Evolutionary conservation across 1,140 invertebrate species (phyloP).

Genomic region (Aleiodes sp.): DNA sequence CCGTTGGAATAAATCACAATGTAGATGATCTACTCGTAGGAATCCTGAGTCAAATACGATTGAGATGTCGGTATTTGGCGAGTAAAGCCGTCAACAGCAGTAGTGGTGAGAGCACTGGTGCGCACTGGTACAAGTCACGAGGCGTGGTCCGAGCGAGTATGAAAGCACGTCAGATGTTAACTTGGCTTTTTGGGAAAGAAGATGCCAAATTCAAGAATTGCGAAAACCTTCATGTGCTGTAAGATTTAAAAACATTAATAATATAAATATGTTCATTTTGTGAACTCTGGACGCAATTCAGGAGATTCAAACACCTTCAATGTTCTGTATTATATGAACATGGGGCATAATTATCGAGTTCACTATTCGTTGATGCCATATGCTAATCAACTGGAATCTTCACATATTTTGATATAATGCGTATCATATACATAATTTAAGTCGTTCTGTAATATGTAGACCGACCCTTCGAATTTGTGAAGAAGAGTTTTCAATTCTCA

Average conservation of each 20-base stretch:
- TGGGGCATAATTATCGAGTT: no score
- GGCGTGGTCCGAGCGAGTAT: conserved; percentile 84
- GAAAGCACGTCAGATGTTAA: conserved; percentile 89
- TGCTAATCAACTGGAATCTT: no score
- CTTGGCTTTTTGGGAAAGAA: conserved; percentile 89
- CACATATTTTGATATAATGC: no score
- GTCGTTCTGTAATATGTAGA: no score
- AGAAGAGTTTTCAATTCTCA: no score
- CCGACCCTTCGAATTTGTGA: no score
- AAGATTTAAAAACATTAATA: conserved; percentile 50
- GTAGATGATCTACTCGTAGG: conserved; percentile 88
- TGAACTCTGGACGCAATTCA: no score
- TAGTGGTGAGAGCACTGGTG: conserved; percentile 54
- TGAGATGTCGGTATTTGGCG: conserved; percentile 73
- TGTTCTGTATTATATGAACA: no score
- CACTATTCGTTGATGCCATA: no score
- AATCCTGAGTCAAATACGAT: conserved; percentile 81
- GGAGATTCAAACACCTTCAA: no score
- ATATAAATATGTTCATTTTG: conserved; percentile 8
- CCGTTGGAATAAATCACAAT: conserved; percentile 90
- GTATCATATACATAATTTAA: no score
- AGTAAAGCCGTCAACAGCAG: conserved; percentile 61
- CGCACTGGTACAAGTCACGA: conserved; percentile 83
- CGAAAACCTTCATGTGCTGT: conserved; percentile 86
- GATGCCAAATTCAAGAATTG: conserved; percentile 91